phyloP scores from a whole-genome alignment of 2,888 invertebrate genomes.

The Timema podura region DNA sequence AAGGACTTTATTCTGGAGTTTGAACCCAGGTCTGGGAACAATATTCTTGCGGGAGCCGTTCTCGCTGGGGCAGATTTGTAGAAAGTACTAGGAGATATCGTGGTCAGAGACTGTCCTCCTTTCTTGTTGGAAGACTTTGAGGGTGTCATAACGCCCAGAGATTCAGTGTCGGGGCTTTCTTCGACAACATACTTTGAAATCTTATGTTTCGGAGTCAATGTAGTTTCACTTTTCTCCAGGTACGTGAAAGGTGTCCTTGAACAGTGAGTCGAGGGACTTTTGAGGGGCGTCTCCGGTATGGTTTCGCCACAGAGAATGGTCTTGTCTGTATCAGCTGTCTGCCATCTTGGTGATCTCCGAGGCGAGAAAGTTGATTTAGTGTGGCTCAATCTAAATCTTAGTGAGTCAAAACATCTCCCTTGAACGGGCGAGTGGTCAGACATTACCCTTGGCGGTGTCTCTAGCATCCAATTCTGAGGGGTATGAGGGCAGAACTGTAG shows the following conservation, averaged over 20 bases:
- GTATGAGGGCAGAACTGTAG: constrained; percentile 26
- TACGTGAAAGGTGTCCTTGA: neutral
- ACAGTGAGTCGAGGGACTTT: too few relatives aligned
- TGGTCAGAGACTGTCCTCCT: neutral
- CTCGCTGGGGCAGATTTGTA: constrained; percentile 51
- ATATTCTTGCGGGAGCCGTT: constrained; percentile 36
- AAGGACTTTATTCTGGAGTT: constrained; percentile 12
- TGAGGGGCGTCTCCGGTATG: too few relatives aligned
- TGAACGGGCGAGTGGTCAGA: neutral
- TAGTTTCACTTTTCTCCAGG: neutral
- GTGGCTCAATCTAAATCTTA: neutral
- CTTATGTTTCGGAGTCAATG: constrained; percentile 1
- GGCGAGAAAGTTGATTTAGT: too few relatives aligned
- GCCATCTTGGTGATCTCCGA: too few relatives aligned
- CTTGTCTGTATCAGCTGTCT: too few relatives aligned
- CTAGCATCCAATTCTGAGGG: constrained; percentile 26
- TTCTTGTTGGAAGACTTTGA: neutral
- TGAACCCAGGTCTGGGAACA: constrained; percentile 19
- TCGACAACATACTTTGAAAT: constrained; percentile 12
- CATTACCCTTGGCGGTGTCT: constrained; percentile 36
- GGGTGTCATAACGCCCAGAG: neutral
- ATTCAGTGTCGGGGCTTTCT: constrained; percentile 18
- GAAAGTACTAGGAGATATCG: neutral
- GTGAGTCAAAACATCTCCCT: neutral
- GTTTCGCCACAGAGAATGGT: too few relatives aligned